Evolutionary conservation across 2,113 vertebrate genomes (phyloP).

Genomic region (Pomatostomus ruficeps): DNA sequence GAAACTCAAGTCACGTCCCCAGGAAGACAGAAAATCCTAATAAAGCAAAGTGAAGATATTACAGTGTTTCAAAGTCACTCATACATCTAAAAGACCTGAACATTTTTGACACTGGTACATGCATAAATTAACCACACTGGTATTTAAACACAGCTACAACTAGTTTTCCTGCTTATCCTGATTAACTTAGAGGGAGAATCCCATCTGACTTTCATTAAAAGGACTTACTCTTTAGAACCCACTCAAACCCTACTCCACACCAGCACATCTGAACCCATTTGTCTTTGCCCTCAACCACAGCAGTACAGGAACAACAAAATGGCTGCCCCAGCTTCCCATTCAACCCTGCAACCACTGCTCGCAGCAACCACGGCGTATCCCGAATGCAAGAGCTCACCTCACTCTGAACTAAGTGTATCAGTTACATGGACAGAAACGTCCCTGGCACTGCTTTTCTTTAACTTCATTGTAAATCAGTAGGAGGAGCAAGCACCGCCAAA

Average conservation of each 20-base stretch:
- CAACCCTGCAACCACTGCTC: too few species aligned
- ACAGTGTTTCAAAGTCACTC: neutral
- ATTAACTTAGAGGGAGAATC: neutral
- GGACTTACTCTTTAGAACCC: neutral
- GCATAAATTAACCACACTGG: neutral
- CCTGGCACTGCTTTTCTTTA: neutral
- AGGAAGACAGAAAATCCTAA: neutral
- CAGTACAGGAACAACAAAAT: constrained; percentile 10
- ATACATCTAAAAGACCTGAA: neutral
- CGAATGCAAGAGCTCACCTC: too few species aligned
- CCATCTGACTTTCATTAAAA: neutral
- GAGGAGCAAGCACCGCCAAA: neutral
- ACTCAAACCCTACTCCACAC: neutral
- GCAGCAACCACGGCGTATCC: too few species aligned
- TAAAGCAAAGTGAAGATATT: neutral
- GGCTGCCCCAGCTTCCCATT: constrained; percentile 4
- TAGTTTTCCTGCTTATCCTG: neutral
- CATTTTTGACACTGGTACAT: neutral
- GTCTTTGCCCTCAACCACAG: neutral
- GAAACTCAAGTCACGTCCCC: neutral
- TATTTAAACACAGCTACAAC: neutral
- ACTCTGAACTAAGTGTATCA: neutral
- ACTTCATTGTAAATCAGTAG: neutral
- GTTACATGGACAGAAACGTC: neutral
- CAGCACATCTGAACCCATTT: neutral